Evolutionary conservation across 2,888 invertebrate species (phyloP), one percentile per base, ranked within the genome.

Genomic region (Zaprionus lineosus): DNA sequence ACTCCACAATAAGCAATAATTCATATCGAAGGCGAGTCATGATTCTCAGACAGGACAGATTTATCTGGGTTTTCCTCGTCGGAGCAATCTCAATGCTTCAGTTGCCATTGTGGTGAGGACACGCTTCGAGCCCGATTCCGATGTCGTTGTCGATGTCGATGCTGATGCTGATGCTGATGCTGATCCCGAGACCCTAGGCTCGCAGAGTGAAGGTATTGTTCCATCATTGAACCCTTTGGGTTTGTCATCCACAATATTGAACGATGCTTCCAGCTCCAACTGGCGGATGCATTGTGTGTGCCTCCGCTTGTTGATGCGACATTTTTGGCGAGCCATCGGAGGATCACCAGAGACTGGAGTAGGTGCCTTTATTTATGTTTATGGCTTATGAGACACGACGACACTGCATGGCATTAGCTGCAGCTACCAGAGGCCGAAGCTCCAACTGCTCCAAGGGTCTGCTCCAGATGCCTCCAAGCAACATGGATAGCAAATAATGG

Each of bases 311-410:
- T 56, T 57, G 48, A 44, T 37, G 61, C 59, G 61, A 62, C 66
- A 65, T 73, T 79, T 83, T 75, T 63, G 56, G 52, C 56, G 50
- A 68, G 56, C 52, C 46, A 26, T 36, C 9, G 37, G 28, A 31
- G 33, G 39, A 9, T 33, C 28, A 19, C 19, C 14, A 19, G 51
- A 44, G 34, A 36, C 14, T 40, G 55, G 41, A 61, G 60, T 64
- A 88, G 84, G 86, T 84, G 88, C 79, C 74, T 82, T 87, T 87
- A 87, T 88, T 87, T 87, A 86, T 86, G 87, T 87, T 86, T 85
- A 86, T 87, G 72, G 85, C 78, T 74, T 70, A 73, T 64, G 71
- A 79, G 74, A 77, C 78, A 86, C 83, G 77, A 78, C 68, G 60
- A 81, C 82, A 84, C 86, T 81, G 86, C 70, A 86, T 86, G 48